Evolutionary conservation across 2,113 vertebrate genomes (phyloP).

Genomic region (Malurus melanocephalus): DNA sequence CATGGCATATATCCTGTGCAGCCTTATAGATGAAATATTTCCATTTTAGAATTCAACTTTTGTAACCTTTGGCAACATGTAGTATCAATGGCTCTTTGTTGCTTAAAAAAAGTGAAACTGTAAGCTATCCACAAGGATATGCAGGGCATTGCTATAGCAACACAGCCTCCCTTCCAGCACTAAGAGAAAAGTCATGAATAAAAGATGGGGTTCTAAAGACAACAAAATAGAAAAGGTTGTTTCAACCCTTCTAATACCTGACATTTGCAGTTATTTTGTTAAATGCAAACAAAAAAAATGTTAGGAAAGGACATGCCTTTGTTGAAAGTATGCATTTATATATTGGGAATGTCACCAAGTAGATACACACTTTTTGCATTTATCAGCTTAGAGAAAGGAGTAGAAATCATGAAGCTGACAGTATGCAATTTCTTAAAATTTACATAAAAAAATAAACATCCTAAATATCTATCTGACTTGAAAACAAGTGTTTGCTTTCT

Average conservation of each 20-base stretch:
- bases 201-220: constrained; percentile 81
- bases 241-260: constrained; percentile 79
- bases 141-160: constrained; percentile 83
- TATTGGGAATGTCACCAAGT: constrained; percentile 49
- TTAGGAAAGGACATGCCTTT: constrained; percentile 63
- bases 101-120: constrained; percentile 79
- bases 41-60: constrained; percentile 83
- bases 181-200: constrained; percentile 81
- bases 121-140: constrained; percentile 82
- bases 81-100: constrained; percentile 83
- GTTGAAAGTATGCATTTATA: constrained; percentile 60
- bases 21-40: constrained; percentile 77
- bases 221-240: constrained; percentile 80
- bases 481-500: background rate
- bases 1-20: constrained; percentile 56
- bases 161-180: constrained; percentile 77
- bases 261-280: constrained; percentile 80
- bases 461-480: background rate
- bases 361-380: constrained; percentile 39
- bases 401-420: background rate
- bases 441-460: background rate
- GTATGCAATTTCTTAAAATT: constrained; percentile 17
- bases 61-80: constrained; percentile 81
- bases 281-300: constrained; percentile 70
- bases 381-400: constrained; percentile 11